A percentile compares a stretch with the other conserved stretches of the same genome.
Evolutionary conservation across 2,888 invertebrate species (phyloP).

Genomic region (Pammene aurita): DNA sequence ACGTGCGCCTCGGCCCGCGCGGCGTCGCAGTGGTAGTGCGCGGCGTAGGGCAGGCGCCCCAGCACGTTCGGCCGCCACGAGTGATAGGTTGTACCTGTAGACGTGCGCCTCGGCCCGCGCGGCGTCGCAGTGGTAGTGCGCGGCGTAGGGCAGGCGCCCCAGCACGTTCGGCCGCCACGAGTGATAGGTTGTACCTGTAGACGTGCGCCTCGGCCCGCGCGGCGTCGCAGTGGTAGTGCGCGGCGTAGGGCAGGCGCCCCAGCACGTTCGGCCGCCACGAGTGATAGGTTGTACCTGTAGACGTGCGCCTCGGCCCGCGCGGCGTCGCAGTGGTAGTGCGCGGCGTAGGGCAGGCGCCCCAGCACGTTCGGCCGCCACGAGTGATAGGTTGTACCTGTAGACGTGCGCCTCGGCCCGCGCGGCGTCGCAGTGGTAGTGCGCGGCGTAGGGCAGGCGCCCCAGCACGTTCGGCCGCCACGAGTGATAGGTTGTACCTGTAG

Average conservation of each 20-base stretch:
- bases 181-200: neutral
- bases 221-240: constrained; percentile 17
- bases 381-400: neutral
- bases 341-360: constrained; percentile 5
- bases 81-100: neutral
- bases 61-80: too few species aligned
- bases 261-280: too few species aligned
- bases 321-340: constrained; percentile 12
- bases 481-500: neutral
- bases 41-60: constrained; percentile 21
- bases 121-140: constrained; percentile 14
- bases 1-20: constrained; percentile 36
- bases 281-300: neutral
- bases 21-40: constrained; percentile 4
- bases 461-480: too few species aligned
- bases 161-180: neutral
- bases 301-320: constrained; percentile 12
- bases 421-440: constrained; percentile 14
- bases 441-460: constrained; percentile 22
- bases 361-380: too few species aligned
- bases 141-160: constrained; percentile 11
- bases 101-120: constrained; percentile 10
- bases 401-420: constrained; percentile 8
- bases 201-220: constrained; percentile 12
- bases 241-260: constrained; percentile 22